A percentile compares a stretch with the other conserved stretches of the same genome.
Evolutionary conservation across 2,113 vertebrate genomes (phyloP).

Genomic region (Oreotrochilus melanogaster): DNA sequence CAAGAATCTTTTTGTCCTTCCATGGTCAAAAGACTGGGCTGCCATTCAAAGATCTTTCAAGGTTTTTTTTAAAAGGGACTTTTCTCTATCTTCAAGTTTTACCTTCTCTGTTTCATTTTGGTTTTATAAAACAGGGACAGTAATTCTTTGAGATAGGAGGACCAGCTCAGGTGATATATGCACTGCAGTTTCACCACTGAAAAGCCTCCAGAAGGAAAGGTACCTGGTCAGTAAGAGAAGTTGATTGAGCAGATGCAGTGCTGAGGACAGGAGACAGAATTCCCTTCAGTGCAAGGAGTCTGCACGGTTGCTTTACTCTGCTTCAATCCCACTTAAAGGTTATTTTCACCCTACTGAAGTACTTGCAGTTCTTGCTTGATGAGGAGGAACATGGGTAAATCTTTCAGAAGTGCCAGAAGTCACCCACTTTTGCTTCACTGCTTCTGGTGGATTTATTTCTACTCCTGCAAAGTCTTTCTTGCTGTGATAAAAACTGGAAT

Average conservation of each 20-base stretch:
- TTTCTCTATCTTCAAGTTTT: background rate
- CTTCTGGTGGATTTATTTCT: background rate
- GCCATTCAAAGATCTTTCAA: background rate
- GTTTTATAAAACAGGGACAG: background rate
- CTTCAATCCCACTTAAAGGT: background rate
- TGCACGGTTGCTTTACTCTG: background rate
- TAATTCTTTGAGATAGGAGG: background rate
- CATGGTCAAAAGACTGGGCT: background rate
- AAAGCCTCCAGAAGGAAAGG: background rate
- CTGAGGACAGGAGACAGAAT: background rate
- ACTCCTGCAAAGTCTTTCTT: background rate
- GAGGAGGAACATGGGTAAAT: background rate
- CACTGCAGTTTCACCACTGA: background rate
- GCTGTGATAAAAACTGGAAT: background rate
- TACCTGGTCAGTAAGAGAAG: background rate
- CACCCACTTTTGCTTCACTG: background rate
- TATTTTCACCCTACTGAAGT: background rate
- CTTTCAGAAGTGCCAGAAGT: background rate
- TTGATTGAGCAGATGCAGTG: background rate
- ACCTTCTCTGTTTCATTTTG: background rate
- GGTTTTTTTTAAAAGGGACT: background rate
- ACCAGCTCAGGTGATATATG: background rate
- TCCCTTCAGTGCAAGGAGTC: accelerated
- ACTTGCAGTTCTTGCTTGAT: background rate
- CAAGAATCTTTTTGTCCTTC: background rate